Percentiles rank a stretch among this genome's conserved stretches.
Conservation (phyloP, 1,140 invertebrate genomes). For the Pristionchus pacificus region DNA sequence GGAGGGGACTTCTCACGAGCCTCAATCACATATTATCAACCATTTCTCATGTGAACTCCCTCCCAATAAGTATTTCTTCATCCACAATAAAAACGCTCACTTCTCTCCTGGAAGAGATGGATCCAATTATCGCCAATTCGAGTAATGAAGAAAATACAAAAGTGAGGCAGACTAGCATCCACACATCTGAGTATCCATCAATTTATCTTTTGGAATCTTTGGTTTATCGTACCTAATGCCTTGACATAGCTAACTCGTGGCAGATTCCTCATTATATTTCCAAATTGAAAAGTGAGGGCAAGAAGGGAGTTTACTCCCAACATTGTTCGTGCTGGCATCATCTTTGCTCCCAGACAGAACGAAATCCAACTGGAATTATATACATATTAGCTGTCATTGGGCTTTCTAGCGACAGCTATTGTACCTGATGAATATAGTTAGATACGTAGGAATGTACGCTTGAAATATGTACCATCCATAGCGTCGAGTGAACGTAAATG, state of each 20-base stretch:
- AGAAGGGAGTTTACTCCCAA: constrained; percentile 41
- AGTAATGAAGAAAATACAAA: constrained; percentile 44
- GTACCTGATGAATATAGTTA: constrained; percentile 47
- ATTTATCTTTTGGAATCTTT: not conserved
- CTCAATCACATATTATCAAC: too few species aligned
- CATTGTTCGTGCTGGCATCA: constrained; percentile 48
- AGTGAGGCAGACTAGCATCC: constrained; percentile 45
- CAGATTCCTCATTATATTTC: constrained; percentile 50
- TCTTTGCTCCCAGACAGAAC: constrained; percentile 41
- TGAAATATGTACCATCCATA: constrained; percentile 52
- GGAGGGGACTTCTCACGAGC: too few species aligned
- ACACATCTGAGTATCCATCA: constrained; percentile 33
- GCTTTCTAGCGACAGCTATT: too few species aligned
- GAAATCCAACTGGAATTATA: constrained; percentile 44
- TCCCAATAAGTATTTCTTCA: too few species aligned
- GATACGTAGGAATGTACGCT: constrained; percentile 49
- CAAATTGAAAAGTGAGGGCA: constrained; percentile 49
- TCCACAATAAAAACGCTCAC: too few species aligned
- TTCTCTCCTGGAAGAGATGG: constrained; percentile 33
- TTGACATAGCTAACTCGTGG: constrained; percentile 41
- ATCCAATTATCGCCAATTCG: constrained; percentile 46
- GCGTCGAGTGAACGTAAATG: constrained; percentile 39
- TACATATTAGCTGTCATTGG: not conserved
- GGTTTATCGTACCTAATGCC: constrained; percentile 20
- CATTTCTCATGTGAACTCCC: too few species aligned